phyloP scores from a whole-genome alignment of 1,140 invertebrate genomes.

The Chrysomallon squamiferum region DNA sequence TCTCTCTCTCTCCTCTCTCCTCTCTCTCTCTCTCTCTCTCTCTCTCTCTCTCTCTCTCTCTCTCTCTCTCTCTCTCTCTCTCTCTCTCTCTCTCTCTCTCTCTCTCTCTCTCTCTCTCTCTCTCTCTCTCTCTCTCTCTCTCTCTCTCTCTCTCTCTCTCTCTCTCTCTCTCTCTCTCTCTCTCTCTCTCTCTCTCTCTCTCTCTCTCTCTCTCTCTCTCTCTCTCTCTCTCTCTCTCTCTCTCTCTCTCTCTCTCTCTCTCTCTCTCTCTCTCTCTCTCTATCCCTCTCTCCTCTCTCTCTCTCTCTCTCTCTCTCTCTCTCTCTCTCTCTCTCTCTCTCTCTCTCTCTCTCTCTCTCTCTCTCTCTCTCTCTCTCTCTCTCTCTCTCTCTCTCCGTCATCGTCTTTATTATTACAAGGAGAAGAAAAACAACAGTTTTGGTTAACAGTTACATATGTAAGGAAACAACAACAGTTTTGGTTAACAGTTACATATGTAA shows the following conservation, averaged over 20 bases:
- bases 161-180: slow-evolving; percentile 3
- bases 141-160: slow-evolving; percentile 9
- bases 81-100: neutral
- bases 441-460: no score
- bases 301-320: neutral
- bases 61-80: no score
- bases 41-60: neutral
- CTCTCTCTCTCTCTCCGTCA: slow-evolving; percentile 1
- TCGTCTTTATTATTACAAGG: no score
- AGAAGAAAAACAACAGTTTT: no score
- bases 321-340: neutral
- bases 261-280: neutral
- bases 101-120: neutral
- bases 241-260: no score
- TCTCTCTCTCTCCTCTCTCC: slow-evolving; percentile 3
- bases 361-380: slow-evolving; percentile 4
- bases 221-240: no score
- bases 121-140: neutral
- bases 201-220: no score
- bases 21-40: neutral
- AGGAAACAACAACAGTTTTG: no score
- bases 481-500: no score
- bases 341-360: neutral
- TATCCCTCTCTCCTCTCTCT: neutral
- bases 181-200: neutral